Evolutionary conservation across 1,140 invertebrate genomes (phyloP).

Genomic region (Lordiphosa collinella): DNA sequence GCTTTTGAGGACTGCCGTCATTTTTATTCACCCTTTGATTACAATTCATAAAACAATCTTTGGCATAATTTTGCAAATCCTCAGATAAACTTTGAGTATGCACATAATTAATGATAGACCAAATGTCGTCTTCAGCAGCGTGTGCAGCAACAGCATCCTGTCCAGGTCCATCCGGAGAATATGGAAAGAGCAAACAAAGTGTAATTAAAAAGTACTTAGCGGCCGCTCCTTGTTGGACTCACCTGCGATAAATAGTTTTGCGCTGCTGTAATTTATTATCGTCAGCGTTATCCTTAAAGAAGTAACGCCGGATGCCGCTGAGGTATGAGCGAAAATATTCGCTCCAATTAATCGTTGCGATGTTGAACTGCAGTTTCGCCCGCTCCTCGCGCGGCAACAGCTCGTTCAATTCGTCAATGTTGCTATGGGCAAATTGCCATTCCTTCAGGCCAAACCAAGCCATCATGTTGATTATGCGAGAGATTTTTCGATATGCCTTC

Average conservation of each 20-base stretch:
- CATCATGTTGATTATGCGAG: slow-evolving; percentile 79
- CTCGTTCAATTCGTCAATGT: slow-evolving; percentile 76
- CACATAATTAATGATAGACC: slow-evolving; percentile 78
- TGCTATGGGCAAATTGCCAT: slow-evolving; percentile 75
- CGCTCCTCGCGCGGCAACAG: slow-evolving; percentile 54
- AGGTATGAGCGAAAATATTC: slow-evolving; percentile 82
- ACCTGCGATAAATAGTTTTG: slow-evolving; percentile 79
- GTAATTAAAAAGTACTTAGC: slow-evolving; percentile 79
- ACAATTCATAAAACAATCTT: slow-evolving; percentile 65
- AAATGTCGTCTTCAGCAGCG: slow-evolving; percentile 74
- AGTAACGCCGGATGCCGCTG: slow-evolving; percentile 81
- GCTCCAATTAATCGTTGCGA: slow-evolving; percentile 82
- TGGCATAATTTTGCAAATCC: slow-evolving; percentile 72
- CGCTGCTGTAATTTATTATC: slow-evolving; percentile 77
- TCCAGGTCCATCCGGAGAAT: slow-evolving; percentile 5
- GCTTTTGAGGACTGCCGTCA: slow-evolving; percentile 39
- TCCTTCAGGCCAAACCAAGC: slow-evolving; percentile 79
- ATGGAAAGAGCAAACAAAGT: slow-evolving; percentile 62
- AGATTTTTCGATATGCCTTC: slow-evolving; percentile 73
- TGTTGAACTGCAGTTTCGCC: slow-evolving; percentile 78
- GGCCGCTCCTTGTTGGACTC: slow-evolving; percentile 32
- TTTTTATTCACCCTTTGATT: slow-evolving; percentile 61
- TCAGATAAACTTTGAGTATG: slow-evolving; percentile 73
- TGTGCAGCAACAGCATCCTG: slow-evolving; percentile 69
- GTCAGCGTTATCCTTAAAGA: slow-evolving; percentile 81